Evolutionary conservation across 2,888 invertebrate species (phyloP).

Genomic region (Coenonympha arcania): DNA sequence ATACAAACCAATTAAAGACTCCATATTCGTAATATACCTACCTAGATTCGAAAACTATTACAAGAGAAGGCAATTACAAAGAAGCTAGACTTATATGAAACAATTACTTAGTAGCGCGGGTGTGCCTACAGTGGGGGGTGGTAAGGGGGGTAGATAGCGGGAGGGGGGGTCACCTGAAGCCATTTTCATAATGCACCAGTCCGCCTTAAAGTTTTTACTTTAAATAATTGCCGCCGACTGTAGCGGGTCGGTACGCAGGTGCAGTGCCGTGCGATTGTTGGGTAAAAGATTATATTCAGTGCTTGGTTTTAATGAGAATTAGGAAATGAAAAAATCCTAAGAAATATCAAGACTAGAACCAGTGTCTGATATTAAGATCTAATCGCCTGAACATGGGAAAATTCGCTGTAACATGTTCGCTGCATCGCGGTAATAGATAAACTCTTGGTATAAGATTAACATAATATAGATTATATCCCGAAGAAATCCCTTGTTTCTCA

Average conservation of each 20-base stretch:
- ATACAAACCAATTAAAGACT: not conserved
- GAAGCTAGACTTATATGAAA: constrained; percentile 36
- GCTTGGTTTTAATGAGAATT: not conserved
- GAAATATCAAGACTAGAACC: not conserved
- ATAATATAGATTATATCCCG: too few relatives aligned
- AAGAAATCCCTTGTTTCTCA: too few relatives aligned
- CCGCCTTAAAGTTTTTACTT: constrained; percentile 59
- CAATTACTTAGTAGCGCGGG: constrained; percentile 42
- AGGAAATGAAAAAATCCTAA: not conserved
- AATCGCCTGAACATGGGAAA: too few relatives aligned
- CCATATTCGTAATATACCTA: not conserved
- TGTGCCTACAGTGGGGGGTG: constrained; percentile 28
- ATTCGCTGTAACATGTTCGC: too few relatives aligned
- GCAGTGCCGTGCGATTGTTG: constrained; percentile 19
- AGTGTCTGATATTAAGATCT: too few relatives aligned
- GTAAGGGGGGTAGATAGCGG: not conserved
- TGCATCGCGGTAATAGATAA: too few relatives aligned
- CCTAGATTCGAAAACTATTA: constrained; percentile 6
- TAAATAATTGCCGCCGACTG: constrained; percentile 52
- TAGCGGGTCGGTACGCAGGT: constrained; percentile 24
- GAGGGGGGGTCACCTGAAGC: constrained; percentile 29
- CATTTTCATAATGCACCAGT: constrained; percentile 65
- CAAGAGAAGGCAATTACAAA: constrained; percentile 28
- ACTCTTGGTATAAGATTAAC: too few relatives aligned
- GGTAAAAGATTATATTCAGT: constrained; percentile 14